Base-by-base conservation (phyloP, 2,888 invertebrate species). In the Sphinx pinastri region DNA sequence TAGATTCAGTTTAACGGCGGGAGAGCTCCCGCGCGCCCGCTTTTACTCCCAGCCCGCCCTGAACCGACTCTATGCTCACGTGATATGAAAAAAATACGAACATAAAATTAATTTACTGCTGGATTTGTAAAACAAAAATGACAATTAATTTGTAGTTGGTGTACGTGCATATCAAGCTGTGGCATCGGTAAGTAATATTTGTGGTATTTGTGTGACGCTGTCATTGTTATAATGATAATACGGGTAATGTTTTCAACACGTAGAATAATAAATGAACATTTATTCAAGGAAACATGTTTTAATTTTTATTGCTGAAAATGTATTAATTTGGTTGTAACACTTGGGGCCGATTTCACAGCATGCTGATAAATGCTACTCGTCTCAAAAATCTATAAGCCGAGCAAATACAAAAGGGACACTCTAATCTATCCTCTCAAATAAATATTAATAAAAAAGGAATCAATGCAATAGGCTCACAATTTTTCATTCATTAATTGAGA, bases 1-100 rank as follows among this genome's bases (percentile, higher is more conserved):
- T 73, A 72, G 74, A 79, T 81, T 78, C 88, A 90, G 90, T 91
- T 71, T 74, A 73, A 74, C 79, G 81, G 77, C 83, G 85, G 83
- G 82, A 83, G 80, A 78, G 81, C 81, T 75, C 71, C 79, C 80
- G 81, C 77, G 77, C 79, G 86, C 82, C 74, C 88, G 89, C 78
- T 68, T 76, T 72, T 52, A 59, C 7, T 49, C 63, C 49, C 47
- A 12, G 8, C 6, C 5, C 49, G 11, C 2, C 13, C 19, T 47
- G 31, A 16, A 19, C 16, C 47, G 47, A 49, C 12, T 25, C 2
- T 13, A 49, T 19, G 47, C 47, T 49, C 49, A 19, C 63, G 63
- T 19, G 47, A 47, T 47, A 12, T 60, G 16, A 11, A 47, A 12
- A 49, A 19, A 47, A 25, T 19, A 60, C 16, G n/a, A 54, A 16